A percentile compares a stretch with the other conserved stretches of the same genome.
phyloP scores from a whole-genome alignment of 1,140 invertebrate genomes.

The Varroa destructor region DNA sequence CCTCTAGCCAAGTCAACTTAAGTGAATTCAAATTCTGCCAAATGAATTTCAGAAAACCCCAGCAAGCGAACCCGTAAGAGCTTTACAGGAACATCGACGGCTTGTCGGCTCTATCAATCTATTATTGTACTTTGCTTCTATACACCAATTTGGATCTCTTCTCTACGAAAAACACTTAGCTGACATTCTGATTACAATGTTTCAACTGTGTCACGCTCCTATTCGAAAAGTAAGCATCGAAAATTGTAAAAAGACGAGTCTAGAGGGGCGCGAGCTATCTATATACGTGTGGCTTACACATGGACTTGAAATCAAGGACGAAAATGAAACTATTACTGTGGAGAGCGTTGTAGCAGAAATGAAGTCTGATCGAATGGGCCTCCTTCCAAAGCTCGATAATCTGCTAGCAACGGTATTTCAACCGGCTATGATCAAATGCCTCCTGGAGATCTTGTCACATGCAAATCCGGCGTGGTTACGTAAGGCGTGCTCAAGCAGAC shows the following conservation, averaged over 20 bases:
- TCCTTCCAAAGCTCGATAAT: not conserved
- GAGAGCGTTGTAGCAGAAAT: constrained; percentile 18
- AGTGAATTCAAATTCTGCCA: no score
- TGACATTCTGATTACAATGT: not conserved
- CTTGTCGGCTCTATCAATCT: not conserved
- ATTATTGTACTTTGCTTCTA: not conserved
- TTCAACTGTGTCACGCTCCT: constrained; percentile 15
- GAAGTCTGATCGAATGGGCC: not conserved
- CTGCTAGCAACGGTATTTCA: not conserved
- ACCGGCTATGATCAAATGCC: constrained; percentile 2
- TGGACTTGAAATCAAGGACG: not conserved
- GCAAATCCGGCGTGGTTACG: not conserved
- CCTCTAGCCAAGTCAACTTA: no score
- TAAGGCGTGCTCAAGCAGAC: not conserved
- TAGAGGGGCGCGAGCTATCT: no score
- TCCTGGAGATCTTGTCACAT: not conserved
- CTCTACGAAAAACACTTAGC: not conserved
- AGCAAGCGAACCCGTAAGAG: not conserved
- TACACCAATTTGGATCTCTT: not conserved
- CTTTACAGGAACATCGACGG: constrained; percentile 5
- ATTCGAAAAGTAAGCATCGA: not conserved
- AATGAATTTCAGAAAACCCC: constrained; percentile 1
- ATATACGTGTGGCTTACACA: not conserved
- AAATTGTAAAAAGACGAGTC: not conserved
- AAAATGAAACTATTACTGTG: not conserved